phyloP scores from a whole-genome alignment of 2,888 invertebrate species.

The Suillia variegata region DNA sequence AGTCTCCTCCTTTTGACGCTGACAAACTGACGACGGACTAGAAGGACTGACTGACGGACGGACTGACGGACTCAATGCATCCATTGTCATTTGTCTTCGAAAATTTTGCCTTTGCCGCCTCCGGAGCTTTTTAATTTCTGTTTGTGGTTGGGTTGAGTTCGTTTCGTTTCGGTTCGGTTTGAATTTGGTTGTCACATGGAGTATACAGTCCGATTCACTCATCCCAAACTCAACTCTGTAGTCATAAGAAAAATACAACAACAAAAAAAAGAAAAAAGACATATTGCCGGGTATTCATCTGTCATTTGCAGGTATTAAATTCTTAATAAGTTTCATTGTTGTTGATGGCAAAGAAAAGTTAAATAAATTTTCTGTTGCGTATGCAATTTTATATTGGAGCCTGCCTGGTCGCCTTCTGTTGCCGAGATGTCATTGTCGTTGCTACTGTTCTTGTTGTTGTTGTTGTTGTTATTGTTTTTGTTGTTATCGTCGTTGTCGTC shows the following conservation, averaged over 20 bases:
- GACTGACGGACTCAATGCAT: too few species aligned
- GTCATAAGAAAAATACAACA: too few species aligned
- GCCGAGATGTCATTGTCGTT: background rate
- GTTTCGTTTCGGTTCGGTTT: too few species aligned
- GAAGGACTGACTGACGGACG: background rate
- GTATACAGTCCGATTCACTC: too few species aligned
- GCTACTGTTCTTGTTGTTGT: slow-evolving; percentile 8
- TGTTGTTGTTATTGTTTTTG: slow-evolving; percentile 15
- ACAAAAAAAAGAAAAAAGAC: too few species aligned
- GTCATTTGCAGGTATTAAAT: slow-evolving; percentile 54
- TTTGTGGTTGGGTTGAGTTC: too few species aligned
- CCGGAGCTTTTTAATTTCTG: background rate
- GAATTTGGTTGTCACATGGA: too few species aligned
- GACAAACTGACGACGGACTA: background rate
- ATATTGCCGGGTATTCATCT: slow-evolving; percentile 39
- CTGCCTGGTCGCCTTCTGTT: too few species aligned
- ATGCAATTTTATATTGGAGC: slow-evolving; percentile 1
- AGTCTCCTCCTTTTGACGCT: too few species aligned
- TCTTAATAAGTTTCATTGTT: slow-evolving; percentile 36
- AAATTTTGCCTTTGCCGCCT: background rate
- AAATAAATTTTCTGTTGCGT: slow-evolving; percentile 6
- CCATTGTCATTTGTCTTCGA: background rate
- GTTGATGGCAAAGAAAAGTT: slow-evolving; percentile 7
- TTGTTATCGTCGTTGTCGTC: slow-evolving; percentile 20
- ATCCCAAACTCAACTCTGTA: too few species aligned